Evolutionary conservation across 2,113 vertebrate genomes (phyloP).

Genomic region (Gymnocephalus cernua): DNA sequence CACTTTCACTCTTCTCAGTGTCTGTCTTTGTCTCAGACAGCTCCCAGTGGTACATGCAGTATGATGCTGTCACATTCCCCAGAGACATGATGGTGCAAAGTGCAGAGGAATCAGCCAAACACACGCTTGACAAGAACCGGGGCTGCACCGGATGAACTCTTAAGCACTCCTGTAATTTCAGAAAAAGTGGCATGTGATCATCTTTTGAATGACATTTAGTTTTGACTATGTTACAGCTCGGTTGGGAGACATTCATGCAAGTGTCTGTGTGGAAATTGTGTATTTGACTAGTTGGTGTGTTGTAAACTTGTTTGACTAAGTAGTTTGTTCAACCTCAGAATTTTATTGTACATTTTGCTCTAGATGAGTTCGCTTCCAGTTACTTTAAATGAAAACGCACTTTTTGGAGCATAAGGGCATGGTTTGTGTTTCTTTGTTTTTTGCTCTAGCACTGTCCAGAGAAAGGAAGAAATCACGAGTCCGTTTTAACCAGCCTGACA

Average conservation of each 20-base stretch:
- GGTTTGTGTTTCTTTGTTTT: constrained; percentile 26
- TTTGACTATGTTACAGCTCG: not conserved
- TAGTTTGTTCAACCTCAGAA: not conserved
- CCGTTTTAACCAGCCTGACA: not conserved
- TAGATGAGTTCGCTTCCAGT: constrained; percentile 34
- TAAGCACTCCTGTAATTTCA: constrained; percentile 7
- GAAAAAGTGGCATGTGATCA: not conserved
- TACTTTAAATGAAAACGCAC: constrained; percentile 53
- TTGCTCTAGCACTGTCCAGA: not conserved
- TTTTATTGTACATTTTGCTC: constrained; percentile 29
- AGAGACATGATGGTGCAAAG: constrained; percentile 43
- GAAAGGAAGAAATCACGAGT: not conserved
- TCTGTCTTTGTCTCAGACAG: constrained; percentile 32
- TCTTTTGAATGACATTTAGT: constrained; percentile 39
- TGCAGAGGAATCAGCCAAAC: not conserved
- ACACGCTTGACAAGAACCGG: constrained; percentile 6
- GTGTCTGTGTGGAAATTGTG: not conserved
- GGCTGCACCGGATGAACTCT: constrained; percentile 29
- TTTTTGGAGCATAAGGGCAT: constrained; percentile 25
- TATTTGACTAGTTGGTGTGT: constrained; percentile 33
- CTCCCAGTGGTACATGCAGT: constrained; percentile 20
- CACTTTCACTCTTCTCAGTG: not conserved
- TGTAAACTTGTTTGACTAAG: constrained; percentile 21
- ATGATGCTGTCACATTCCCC: constrained; percentile 52
- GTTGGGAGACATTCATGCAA: not conserved